phyloP scores from a whole-genome alignment of 2,113 vertebrate genomes.

The Myiozetetes cayanensis region DNA sequence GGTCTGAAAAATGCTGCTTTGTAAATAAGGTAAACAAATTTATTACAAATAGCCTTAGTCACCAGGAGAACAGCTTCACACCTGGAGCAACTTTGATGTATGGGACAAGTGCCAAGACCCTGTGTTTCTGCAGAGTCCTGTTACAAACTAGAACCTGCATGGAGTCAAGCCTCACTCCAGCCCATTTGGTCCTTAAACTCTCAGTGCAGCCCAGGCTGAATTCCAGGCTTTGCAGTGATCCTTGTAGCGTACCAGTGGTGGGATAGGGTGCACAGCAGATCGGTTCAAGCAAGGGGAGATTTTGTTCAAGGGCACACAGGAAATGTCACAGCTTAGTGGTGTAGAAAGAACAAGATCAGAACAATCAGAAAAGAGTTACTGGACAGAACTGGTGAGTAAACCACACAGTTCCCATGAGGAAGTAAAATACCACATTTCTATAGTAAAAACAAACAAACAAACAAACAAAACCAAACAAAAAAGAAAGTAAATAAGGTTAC shows the following conservation, averaged over 20 bases:
- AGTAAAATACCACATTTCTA: neutral
- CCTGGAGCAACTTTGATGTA: neutral
- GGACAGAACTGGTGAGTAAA: neutral
- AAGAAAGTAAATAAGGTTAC: neutral
- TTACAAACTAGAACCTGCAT: accelerated
- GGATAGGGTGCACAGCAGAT: neutral
- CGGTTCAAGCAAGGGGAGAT: neutral
- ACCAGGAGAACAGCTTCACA: neutral
- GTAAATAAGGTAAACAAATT: neutral
- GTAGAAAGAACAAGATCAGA: accelerated
- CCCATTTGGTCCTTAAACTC: neutral
- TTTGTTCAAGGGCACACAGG: neutral
- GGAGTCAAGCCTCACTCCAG: neutral
- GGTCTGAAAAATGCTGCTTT: neutral
- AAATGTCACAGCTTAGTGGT: neutral
- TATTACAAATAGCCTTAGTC: neutral
- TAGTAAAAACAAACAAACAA: neutral
- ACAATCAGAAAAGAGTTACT: neutral
- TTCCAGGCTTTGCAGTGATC: neutral
- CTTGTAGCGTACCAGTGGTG: neutral
- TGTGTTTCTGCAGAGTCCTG: accelerated
- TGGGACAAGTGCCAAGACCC: neutral
- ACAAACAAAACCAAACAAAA: neutral
- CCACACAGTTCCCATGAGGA: neutral
- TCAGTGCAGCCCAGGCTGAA: neutral